Percentiles rank a stretch among this genome's conserved stretches.
Conservation (phyloP, 1,140 invertebrate genomes). For the Drosophila ananassae region DNA sequence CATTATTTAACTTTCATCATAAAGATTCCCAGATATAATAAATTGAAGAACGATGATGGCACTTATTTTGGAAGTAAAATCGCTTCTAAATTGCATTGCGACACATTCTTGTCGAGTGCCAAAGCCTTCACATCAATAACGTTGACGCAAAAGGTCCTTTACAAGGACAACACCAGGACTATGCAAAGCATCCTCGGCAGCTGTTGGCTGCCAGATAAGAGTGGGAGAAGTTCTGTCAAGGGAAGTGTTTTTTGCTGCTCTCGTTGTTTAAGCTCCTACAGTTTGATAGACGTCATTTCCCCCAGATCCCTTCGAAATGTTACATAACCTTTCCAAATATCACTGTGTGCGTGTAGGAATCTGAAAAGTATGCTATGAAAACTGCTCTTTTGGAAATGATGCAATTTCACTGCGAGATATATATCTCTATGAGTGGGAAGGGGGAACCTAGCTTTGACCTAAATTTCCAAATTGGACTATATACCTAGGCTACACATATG, state of each 20-base stretch:
- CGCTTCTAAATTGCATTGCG: conserved; percentile 25
- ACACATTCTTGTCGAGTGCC: conserved; percentile 41
- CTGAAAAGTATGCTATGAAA: conserved; percentile 68
- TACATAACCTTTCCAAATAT: conserved; percentile 42
- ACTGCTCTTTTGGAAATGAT: conserved; percentile 53
- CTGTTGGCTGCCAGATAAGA: conserved; percentile 68
- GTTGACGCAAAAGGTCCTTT: conserved; percentile 34
- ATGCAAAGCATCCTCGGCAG: conserved; percentile 26
- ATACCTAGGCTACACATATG: conserved; percentile 4
- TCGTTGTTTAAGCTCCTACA: conserved; percentile 51
- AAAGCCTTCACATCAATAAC: conserved; percentile 20
- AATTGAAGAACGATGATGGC: conserved; percentile 23
- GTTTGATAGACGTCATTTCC: conserved; percentile 44
- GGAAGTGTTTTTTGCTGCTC: conserved; percentile 35
- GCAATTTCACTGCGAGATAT: conserved; percentile 51
- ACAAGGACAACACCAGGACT: conserved; percentile 12
- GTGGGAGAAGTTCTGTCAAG: conserved; percentile 15
- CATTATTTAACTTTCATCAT: not conserved
- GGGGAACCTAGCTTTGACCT: conserved; percentile 53
- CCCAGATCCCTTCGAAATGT: conserved; percentile 12
- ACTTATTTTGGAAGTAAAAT: conserved; percentile 29
- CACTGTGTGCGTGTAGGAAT: conserved; percentile 1
- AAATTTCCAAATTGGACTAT: conserved; percentile 51
- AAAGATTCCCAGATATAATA: not conserved
- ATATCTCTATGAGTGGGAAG: conserved; percentile 14